Evolutionary conservation across 2,888 invertebrate genomes (phyloP).

Genomic region (Listrodromus nycthemerus): DNA sequence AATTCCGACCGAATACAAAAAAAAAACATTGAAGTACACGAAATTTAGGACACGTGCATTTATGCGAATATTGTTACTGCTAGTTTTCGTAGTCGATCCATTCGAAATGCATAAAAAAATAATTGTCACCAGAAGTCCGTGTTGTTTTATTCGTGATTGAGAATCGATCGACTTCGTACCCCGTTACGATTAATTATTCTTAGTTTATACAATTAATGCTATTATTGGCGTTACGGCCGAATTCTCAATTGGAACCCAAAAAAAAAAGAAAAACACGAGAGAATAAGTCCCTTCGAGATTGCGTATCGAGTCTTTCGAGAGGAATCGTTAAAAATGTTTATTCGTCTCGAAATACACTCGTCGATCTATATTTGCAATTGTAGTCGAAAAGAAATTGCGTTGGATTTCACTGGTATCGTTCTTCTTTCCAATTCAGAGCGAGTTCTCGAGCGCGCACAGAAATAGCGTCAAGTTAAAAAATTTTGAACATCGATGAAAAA

Average conservation of each 20-base stretch:
- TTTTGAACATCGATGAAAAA: conserved; percentile 51
- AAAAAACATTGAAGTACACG: conserved; percentile 80
- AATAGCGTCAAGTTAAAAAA: conserved; percentile 39
- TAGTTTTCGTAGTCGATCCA: conserved; percentile 65
- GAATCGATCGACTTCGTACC: conserved; percentile 58
- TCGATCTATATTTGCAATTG: conserved; percentile 20
- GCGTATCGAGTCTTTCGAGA: conserved; percentile 32
- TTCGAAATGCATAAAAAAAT: conserved; percentile 58
- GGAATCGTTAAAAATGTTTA: conserved; percentile 29
- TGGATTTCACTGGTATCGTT: conserved; percentile 16
- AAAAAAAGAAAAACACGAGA: conserved; percentile 3
- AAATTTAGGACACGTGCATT: conserved; percentile 83
- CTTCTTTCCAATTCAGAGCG: conserved; percentile 32
- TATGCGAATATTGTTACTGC: conserved; percentile 76
- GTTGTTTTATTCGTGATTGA: conserved; percentile 1
- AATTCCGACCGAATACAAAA: conserved; percentile 57
- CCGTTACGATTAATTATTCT: conserved; percentile 59
- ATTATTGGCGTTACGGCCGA: conserved; percentile 38
- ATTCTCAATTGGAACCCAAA: conserved; percentile 54
- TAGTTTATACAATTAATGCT: conserved; percentile 65
- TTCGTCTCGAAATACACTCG: conserved; percentile 7
- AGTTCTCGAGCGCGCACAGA: conserved; percentile 59
- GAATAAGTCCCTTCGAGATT: conserved; percentile 32
- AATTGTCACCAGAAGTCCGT: conserved; percentile 34
- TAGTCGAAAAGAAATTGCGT: conserved; percentile 7